Base-by-base conservation (phyloP, 53 echinoderm and acorn worm genomes). In the Temnopleurus reevesii region DNA sequence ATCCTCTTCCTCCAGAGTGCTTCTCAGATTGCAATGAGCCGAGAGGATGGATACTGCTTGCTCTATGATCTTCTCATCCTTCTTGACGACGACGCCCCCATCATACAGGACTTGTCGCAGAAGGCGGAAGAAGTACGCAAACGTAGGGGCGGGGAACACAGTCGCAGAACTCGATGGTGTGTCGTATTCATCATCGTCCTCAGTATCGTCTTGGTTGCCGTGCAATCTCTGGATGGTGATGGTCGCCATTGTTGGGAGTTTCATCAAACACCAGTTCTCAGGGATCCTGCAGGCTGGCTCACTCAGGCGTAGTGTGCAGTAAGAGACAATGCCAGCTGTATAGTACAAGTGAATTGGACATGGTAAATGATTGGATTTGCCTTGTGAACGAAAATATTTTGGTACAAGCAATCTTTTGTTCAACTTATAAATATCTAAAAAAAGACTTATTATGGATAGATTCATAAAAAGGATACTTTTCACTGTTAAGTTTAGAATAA, bases 61-160 rank as follows among this genome's bases (percentile, higher is more conserved):
- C 89, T 91, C 89, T 17, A 95, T 56, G 8, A 92, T 89, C 10
- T 91, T 92, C 33, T 94, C 89, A 27, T 94, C 83, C 51, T 93
- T 91, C 47, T 94, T 56, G 31, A 97, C 89, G 2, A 77, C 90
- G 19, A 46, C 33, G 1, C 97, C 97, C 24, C 95, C 97, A 17
- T 90, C 85, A 9, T 87, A 91, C 49, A 97, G 92, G 3, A 97
- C 90, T 38, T 66, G 91, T 15, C 59, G 90, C 55, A 97, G 81
- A 27, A 97, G 83, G 18, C 95, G 97, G 80, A 97, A 97, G 88
- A 77, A 91, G 58, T 86, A 95, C 0, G 97, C 94, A 82, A 97
- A 94, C 15, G 94, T 53, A 9, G 97, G 94, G 0, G 97, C 97
- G 4, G 92, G 84, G 55, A 94, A 90, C 34, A 84, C 49, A 1